A percentile compares a stretch with the other conserved stretches of the same genome.
phyloP scores from a whole-genome alignment of 1,140 invertebrate genomes.

The Aphis craccivora region DNA sequence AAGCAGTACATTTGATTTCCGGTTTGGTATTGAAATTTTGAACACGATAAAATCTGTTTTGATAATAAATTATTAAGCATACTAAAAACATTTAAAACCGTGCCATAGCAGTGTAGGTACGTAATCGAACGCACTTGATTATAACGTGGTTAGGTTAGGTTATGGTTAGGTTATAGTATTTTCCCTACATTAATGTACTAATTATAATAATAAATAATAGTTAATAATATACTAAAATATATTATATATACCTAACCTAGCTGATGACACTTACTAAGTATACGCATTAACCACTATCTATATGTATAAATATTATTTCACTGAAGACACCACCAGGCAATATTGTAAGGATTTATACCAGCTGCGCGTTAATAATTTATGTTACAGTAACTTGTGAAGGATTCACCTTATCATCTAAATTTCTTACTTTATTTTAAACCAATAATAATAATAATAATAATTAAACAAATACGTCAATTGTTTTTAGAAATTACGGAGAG shows the following conservation, averaged over 20 bases:
- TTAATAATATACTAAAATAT: neutral
- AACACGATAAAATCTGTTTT: neutral
- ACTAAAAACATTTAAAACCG: neutral
- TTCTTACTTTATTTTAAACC: neutral
- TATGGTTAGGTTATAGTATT: too few species aligned
- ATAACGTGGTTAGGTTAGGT: too few species aligned
- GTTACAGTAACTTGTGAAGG: neutral
- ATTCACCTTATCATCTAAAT: neutral
- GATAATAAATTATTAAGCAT: neutral
- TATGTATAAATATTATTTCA: too few species aligned
- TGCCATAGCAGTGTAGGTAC: neutral
- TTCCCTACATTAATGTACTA: neutral
- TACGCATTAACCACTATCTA: neutral
- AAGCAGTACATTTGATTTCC: neutral
- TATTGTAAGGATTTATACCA: neutral
- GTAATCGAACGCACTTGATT: too few species aligned
- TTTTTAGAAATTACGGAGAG: too few species aligned
- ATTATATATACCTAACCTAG: neutral
- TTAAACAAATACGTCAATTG: neutral
- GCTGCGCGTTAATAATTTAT: neutral
- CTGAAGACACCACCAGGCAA: too few species aligned
- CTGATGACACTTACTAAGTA: neutral
- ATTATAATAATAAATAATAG: neutral
- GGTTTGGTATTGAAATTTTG: neutral
- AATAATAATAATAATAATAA: neutral